Percentiles rank a stretch among this genome's conserved stretches.
phyloP scores from a whole-genome alignment of 2,888 invertebrate species.

The Rhamphomyia laevipes region DNA sequence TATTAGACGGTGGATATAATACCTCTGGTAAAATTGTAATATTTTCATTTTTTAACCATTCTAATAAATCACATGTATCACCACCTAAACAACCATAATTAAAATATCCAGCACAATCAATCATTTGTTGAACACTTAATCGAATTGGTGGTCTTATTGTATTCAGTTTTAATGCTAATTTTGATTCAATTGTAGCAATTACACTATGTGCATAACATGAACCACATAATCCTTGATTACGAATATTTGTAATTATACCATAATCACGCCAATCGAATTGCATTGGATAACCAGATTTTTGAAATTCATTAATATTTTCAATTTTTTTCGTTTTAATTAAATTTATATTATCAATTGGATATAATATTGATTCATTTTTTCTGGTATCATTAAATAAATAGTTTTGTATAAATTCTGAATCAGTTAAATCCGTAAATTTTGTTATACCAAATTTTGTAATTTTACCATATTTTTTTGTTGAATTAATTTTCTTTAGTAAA shows the following conservation, averaged over 20 bases:
- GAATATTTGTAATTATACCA: constrained; percentile 52
- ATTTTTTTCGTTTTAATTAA: not conserved
- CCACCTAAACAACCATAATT: constrained; percentile 71
- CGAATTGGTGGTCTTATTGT: constrained; percentile 64
- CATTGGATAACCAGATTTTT: constrained; percentile 6
- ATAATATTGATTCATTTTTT: constrained; percentile 22
- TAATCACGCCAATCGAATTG: constrained; percentile 47
- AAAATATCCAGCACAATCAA: constrained; percentile 65
- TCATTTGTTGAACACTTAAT: constrained; percentile 55
- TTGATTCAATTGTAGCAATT: constrained; percentile 61
- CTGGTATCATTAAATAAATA: constrained; percentile 18
- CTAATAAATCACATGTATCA: constrained; percentile 62
- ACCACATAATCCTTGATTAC: constrained; percentile 64
- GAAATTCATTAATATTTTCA: not conserved
- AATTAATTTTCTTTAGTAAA: not conserved
- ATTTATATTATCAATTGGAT: constrained; percentile 2
- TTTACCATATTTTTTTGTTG: not conserved
- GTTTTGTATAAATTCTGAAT: constrained; percentile 44
- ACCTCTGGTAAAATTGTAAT: constrained; percentile 44
- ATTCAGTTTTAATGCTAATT: constrained; percentile 60
- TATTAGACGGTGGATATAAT: constrained; percentile 44
- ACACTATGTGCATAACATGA: constrained; percentile 83
- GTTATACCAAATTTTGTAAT: constrained; percentile 40
- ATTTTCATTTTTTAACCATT: constrained; percentile 53
- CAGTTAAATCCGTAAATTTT: constrained; percentile 49